Percentiles rank a stretch among this genome's conserved stretches.
Evolutionary conservation across 2,888 invertebrate species (phyloP).

Genomic region (Gandaritis pyraliata): DNA sequence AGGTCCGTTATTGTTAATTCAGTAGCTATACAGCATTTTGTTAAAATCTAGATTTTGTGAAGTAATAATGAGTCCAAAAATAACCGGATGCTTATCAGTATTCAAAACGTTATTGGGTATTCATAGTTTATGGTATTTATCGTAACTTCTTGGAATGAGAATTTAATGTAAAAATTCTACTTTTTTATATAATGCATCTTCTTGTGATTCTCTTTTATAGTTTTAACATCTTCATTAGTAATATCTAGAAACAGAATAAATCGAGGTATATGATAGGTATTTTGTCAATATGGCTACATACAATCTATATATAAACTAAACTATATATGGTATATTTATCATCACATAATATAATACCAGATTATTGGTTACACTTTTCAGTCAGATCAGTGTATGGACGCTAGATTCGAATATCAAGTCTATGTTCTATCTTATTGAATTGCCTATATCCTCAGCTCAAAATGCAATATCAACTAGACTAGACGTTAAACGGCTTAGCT

Average conservation of each 20-base stretch:
- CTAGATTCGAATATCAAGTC: not conserved
- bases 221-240: not conserved
- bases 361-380: too few species aligned
- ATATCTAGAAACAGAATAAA: not conserved
- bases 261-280: too few species aligned
- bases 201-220: not conserved
- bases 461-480: conserved; percentile 23
- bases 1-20: conserved; percentile 41
- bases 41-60: not conserved
- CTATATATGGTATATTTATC: too few species aligned
- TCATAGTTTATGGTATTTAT: not conserved
- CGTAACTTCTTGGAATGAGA: not conserved
- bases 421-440: not conserved
- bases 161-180: not conserved
- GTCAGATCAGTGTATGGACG: too few species aligned
- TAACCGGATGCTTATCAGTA: not conserved
- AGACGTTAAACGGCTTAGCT: conserved; percentile 19
- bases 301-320: too few species aligned
- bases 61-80: conserved; percentile 1
- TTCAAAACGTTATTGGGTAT: conserved; percentile 1
- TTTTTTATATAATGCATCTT: too few species aligned
- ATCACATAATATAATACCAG: too few species aligned
- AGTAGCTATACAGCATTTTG: conserved; percentile 4
- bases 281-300: too few species aligned
- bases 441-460: conserved; percentile 4